Conservation (phyloP, 2,113 vertebrate species). For the Crotalus tigris region DNA sequence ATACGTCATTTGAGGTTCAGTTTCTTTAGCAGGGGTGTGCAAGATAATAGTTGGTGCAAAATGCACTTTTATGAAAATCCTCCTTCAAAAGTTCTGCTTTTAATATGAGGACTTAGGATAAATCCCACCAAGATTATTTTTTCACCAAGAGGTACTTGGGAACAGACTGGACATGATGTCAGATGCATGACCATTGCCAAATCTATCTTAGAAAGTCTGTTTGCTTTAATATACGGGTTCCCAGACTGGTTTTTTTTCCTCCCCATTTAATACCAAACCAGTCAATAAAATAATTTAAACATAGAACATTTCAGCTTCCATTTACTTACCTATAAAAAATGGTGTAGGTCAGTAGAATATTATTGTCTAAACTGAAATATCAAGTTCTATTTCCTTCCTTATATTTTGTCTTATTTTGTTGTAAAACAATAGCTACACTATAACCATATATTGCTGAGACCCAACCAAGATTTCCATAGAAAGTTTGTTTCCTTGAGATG, state of each 20-base stretch:
- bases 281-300: slow-evolving; percentile 9
- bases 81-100: slow-evolving; percentile 19
- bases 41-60: slow-evolving; percentile 17
- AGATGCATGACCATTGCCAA: background rate
- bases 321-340: background rate
- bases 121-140: background rate
- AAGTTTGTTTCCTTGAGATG: background rate
- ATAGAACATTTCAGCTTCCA: background rate
- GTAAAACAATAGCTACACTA: background rate
- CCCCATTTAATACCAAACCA: background rate
- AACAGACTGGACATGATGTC: slow-evolving; percentile 12
- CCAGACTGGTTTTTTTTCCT: accelerated
- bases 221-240: background rate
- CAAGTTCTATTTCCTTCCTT: background rate
- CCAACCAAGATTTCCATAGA: background rate
- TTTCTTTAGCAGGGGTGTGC: background rate
- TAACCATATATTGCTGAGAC: background rate
- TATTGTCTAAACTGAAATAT: background rate
- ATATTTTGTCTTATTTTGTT: background rate
- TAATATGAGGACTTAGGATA: slow-evolving; percentile 9
- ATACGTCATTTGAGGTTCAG: slow-evolving; percentile 40
- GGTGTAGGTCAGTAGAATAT: background rate
- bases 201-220: background rate
- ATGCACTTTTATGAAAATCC: slow-evolving; percentile 8
- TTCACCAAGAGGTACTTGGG: slow-evolving; percentile 12